Conservation (phyloP, 1,140 invertebrate species). For the Akabosia matsudoensis region DNA sequence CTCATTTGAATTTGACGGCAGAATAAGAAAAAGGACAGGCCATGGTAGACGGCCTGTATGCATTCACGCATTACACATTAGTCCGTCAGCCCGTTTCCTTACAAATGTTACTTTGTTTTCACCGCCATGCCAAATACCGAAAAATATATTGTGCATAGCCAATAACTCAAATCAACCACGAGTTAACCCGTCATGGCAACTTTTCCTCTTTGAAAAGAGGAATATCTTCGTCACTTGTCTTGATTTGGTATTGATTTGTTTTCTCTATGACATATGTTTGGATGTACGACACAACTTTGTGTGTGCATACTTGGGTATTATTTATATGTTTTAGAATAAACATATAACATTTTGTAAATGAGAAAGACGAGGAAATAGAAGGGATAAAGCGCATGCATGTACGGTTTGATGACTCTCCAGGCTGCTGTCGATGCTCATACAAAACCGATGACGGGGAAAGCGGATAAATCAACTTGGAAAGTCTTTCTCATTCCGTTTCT, state of each 20-base stretch:
- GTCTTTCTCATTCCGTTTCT: not conserved
- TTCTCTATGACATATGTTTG: not conserved
- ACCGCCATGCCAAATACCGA: too few species aligned
- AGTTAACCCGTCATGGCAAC: not conserved
- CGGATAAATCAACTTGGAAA: conserved; percentile 45
- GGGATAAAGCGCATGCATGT: not conserved
- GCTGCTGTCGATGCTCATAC: too few species aligned
- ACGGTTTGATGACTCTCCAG: not conserved
- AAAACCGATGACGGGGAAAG: conserved; percentile 19
- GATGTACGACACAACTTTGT: not conserved
- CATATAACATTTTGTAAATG: not conserved
- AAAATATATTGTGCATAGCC: too few species aligned
- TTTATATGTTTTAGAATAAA: not conserved
- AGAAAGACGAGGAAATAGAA: not conserved
- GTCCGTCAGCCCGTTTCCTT: too few species aligned
- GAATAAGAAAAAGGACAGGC: too few species aligned
- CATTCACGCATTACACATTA: too few species aligned
- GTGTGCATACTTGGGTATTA: not conserved
- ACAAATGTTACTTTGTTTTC: too few species aligned
- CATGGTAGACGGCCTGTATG: too few species aligned
- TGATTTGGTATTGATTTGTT: too few species aligned
- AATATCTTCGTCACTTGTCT: conserved; percentile 15
- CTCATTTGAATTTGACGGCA: too few species aligned
- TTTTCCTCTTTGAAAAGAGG: too few species aligned
- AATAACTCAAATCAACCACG: too few species aligned